Evolutionary conservation across 2,797 vertebrate species (phyloP).

Genomic region (Cossypha niveicapilla): DNA sequence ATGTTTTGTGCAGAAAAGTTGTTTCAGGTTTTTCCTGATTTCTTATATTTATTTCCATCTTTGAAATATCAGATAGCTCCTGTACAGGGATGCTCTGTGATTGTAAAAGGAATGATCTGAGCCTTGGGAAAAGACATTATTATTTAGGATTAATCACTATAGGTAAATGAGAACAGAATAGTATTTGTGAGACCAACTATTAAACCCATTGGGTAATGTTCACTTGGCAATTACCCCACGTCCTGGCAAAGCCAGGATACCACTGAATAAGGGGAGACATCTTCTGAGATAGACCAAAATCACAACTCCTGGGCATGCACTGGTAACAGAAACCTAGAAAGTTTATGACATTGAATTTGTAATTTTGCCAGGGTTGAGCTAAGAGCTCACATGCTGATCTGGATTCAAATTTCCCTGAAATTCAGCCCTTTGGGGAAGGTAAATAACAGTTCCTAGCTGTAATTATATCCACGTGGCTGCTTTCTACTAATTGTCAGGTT

Average conservation of each 20-base stretch:
- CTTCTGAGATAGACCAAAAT: background rate
- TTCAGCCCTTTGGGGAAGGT: conserved; percentile 8
- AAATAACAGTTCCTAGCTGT: conserved; percentile 14
- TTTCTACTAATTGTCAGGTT: conserved; percentile 29
- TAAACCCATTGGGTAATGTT: background rate
- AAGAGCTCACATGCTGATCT: background rate
- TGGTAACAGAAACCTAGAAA: background rate
- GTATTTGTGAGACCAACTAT: background rate
- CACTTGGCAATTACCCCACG: background rate
- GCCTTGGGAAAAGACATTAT: background rate
- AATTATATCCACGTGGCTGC: conserved; percentile 44
- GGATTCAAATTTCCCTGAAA: background rate
- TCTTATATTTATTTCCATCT: background rate
- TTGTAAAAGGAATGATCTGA: background rate
- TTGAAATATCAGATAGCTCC: background rate
- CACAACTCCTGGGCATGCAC: background rate
- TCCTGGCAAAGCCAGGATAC: background rate
- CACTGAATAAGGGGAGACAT: background rate
- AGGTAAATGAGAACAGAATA: background rate
- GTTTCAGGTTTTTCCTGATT: background rate
- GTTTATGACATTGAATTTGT: background rate
- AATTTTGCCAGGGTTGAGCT: background rate
- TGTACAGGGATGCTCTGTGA: background rate
- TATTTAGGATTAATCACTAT: background rate
- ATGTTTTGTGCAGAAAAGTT: background rate